A percentile compares a stretch with the other conserved stretches of the same genome.
Conservation (phyloP, 2,113 vertebrate species). For the Sander lucioperca region DNA sequence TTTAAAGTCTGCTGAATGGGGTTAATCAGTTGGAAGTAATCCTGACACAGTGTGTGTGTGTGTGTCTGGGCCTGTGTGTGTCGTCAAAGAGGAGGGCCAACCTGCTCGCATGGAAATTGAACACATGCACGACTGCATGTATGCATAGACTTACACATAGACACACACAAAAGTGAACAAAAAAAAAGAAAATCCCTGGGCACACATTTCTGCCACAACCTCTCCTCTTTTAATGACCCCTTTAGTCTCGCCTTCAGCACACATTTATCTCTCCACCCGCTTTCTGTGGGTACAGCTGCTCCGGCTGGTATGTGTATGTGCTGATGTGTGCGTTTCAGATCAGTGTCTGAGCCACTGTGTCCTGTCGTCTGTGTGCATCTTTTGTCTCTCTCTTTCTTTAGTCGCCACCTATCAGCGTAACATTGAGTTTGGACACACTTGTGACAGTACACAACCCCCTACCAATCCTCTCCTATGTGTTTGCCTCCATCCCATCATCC, state of each 20-base stretch:
- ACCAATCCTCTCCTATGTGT: constrained; percentile 20
- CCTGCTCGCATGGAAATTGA: constrained; percentile 68
- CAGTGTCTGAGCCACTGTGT: constrained; percentile 62
- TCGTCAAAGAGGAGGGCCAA: constrained; percentile 47
- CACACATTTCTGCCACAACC: constrained; percentile 77
- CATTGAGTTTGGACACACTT: constrained; percentile 65
- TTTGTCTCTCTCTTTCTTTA: constrained; percentile 62
- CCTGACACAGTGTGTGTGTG: constrained; percentile 66
- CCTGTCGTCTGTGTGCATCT: constrained; percentile 43
- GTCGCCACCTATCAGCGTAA: constrained; percentile 53
- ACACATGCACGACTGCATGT: constrained; percentile 43
- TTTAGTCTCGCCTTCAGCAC: constrained; percentile 74
- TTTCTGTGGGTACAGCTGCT: constrained; percentile 79
- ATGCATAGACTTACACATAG: constrained; percentile 16
- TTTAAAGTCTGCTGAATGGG: constrained; percentile 81
- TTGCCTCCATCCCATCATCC: constrained; percentile 32
- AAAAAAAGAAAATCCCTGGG: constrained; percentile 71
- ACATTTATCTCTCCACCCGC: constrained; percentile 68
- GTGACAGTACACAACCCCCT: constrained; percentile 46
- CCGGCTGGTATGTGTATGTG: constrained; percentile 42
- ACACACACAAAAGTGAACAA: constrained; percentile 47
- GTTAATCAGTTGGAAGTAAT: constrained; percentile 85
- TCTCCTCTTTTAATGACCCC: constrained; percentile 76
- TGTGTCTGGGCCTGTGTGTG: constrained; percentile 52
- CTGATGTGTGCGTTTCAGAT: constrained; percentile 66